phyloP scores from a whole-genome alignment of 2,113 vertebrate genomes.

The Ramphastos sulfuratus region DNA sequence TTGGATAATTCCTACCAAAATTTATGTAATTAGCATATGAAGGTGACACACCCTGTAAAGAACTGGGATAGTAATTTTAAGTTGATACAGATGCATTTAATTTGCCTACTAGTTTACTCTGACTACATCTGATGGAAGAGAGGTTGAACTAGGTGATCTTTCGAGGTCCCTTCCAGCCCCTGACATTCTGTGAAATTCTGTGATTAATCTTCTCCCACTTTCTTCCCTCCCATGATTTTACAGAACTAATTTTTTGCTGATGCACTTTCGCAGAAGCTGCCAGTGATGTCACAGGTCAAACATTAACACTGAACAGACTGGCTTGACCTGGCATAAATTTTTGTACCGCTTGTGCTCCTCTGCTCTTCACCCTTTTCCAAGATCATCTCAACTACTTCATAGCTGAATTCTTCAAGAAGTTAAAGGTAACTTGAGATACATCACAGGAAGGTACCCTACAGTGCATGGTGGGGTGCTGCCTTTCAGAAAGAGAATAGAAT shows the following conservation, averaged over 20 bases:
- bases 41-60: neutral
- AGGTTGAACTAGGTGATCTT: no score
- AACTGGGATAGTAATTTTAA: neutral
- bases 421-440: neutral
- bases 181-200: no score
- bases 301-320: neutral
- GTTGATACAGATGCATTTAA: neutral
- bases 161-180: no score
- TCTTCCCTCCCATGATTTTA: neutral
- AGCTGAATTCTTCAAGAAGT: neutral
- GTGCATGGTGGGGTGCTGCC: neutral
- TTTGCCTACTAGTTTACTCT: neutral
- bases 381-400: neutral
- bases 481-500: neutral
- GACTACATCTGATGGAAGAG: neutral
- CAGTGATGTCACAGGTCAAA: neutral
- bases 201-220: neutral
- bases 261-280: neutral
- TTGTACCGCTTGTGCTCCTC: neutral
- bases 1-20: constrained; percentile 19
- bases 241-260: neutral
- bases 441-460: neutral
- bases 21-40: constrained; percentile 22
- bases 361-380: neutral
- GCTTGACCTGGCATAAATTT: neutral